Evolutionary conservation across 1,140 invertebrate genomes (phyloP).

Genomic region (Neodiprion virginianus): DNA sequence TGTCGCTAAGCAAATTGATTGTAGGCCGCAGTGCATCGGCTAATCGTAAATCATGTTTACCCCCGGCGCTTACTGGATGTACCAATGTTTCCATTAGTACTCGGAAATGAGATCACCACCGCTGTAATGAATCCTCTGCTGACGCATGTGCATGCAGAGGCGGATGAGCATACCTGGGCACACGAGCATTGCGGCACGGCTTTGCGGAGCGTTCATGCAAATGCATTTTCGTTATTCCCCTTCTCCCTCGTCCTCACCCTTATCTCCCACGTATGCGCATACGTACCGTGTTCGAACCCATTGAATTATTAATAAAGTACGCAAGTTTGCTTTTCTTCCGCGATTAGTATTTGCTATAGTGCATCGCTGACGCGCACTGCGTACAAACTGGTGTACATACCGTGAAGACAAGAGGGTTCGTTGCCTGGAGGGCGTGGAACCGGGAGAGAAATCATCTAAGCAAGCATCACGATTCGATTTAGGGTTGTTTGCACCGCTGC

Average conservation of each 20-base stretch:
- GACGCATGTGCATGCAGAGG: neutral
- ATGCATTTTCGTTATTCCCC: too few species aligned
- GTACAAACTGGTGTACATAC: too few species aligned
- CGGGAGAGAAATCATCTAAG: neutral
- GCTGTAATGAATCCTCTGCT: conserved; percentile 5
- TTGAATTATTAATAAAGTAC: too few species aligned
- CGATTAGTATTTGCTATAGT: too few species aligned
- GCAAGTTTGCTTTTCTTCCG: too few species aligned
- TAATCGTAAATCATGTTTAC: conserved; percentile 7
- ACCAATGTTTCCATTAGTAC: conserved; percentile 4
- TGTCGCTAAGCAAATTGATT: conserved; percentile 5
- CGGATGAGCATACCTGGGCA: too few species aligned
- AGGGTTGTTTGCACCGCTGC: neutral
- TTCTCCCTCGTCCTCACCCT: too few species aligned
- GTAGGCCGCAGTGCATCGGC: neutral
- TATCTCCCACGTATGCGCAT: neutral
- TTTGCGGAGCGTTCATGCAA: too few species aligned
- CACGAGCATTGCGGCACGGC: too few species aligned
- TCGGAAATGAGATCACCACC: neutral
- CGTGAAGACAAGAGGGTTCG: neutral
- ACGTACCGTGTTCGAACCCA: neutral
- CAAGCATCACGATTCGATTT: neutral
- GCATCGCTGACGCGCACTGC: too few species aligned
- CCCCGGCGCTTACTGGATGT: neutral
- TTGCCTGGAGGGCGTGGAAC: neutral